A percentile compares a stretch with the other conserved stretches of the same genome.
These are phyloP conservation scores for Eudorcas thomsonii DNA, from an alignment of 2,113 vertebrate genomes.

Conservation along the genomic window DNA sequence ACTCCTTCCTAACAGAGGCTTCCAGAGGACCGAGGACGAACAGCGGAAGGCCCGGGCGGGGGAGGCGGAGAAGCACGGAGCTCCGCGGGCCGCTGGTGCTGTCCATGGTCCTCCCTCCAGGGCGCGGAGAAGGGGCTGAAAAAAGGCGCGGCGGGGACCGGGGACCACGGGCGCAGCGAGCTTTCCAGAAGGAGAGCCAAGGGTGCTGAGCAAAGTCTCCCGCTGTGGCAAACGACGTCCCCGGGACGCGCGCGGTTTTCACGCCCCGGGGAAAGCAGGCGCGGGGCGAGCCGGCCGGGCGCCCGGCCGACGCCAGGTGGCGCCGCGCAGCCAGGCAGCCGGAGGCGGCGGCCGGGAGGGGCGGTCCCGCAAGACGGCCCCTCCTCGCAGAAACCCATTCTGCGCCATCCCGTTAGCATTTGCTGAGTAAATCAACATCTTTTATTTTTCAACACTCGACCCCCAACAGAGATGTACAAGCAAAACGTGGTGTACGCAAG, in stretches of 20 bases:
- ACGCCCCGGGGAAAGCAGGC: accelerated
- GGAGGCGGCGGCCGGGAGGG: accelerated
- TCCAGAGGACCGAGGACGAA: not conserved
- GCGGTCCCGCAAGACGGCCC: too few relatives aligned
- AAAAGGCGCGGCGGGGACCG: not conserved
- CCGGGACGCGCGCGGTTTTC: not conserved
- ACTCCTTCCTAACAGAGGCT: not conserved
- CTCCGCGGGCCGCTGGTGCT: not conserved
- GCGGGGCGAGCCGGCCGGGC: not conserved
- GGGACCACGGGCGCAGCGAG: not conserved
- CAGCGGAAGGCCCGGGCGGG: accelerated
- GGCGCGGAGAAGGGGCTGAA: not conserved
- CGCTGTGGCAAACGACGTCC: not conserved
- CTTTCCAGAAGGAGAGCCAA: not conserved
- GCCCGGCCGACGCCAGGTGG: conserved; percentile 79
- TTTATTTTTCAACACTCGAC: not conserved
- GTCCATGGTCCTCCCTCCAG: not conserved
- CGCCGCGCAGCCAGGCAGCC: conserved; percentile 76
- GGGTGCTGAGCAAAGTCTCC: not conserved
- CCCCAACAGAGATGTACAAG: not conserved
- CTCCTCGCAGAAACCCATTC: too few relatives aligned
- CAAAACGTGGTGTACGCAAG: not conserved
- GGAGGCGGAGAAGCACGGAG: not conserved
- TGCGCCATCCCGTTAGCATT: not conserved
- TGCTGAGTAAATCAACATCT: not conserved